Evolutionary conservation across 2,888 invertebrate genomes (phyloP).

Genomic region (Mythimna lalbum): DNA sequence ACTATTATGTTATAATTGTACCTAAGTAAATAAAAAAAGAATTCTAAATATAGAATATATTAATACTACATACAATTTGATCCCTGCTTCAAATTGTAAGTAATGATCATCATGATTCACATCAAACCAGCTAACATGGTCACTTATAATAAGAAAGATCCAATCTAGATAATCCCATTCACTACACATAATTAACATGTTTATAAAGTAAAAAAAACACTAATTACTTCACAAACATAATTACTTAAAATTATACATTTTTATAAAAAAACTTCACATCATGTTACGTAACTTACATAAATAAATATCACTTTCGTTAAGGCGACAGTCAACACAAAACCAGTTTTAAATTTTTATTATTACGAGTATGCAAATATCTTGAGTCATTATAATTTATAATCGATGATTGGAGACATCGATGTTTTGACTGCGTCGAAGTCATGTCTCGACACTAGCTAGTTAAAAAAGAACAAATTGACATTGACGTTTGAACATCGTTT

Average conservation of each 20-base stretch:
- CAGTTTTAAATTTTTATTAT: conserved; percentile 34
- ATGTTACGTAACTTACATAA: conserved; percentile 49
- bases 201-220: conserved; percentile 26
- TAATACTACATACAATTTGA: no score
- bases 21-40: no score
- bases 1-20: no score
- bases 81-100: no score
- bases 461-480: conserved; percentile 4
- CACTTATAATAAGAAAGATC: conserved; percentile 22
- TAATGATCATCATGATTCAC: neutral
- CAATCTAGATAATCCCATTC: conserved; percentile 48
- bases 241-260: conserved; percentile 39
- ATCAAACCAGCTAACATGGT: neutral
- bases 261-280: conserved; percentile 47
- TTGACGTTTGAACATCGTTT: conserved; percentile 13
- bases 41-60: no score
- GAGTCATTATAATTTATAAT: conserved; percentile 34
- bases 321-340: conserved; percentile 38
- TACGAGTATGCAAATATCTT: conserved; percentile 52
- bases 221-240: conserved; percentile 44
- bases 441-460: conserved; percentile 1
- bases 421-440: conserved; percentile 31
- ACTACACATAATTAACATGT: conserved; percentile 47
- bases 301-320: conserved; percentile 58
- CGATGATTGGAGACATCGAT: conserved; percentile 31